Percentiles rank a stretch among this genome's conserved stretches.
phyloP scores from a whole-genome alignment of 2,888 invertebrate species.

The Tetranychus truncatus region DNA sequence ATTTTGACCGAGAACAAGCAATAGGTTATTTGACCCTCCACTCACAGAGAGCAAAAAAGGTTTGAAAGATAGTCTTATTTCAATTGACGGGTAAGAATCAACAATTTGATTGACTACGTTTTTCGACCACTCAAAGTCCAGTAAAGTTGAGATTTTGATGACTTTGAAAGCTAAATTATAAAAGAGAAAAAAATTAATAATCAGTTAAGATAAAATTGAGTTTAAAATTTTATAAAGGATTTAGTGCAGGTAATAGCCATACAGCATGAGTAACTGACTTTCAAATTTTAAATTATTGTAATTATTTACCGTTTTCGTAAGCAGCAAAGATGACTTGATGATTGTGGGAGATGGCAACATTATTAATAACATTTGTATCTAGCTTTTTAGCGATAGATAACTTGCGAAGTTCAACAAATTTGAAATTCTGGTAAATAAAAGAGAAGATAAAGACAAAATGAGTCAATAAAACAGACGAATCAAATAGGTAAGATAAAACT shows the following conservation, averaged over 20 bases:
- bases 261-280: background rate
- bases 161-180: background rate
- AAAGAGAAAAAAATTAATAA: background rate
- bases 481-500: background rate
- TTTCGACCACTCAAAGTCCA: constrained; percentile 11
- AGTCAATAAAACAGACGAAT: background rate
- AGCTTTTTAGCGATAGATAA: background rate
- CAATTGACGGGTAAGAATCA: background rate
- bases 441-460: background rate
- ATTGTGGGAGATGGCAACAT: constrained; percentile 3
- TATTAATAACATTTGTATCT: constrained; percentile 3
- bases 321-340: constrained; percentile 9
- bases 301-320: background rate
- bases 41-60: constrained; percentile 7
- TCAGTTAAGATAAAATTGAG: background rate
- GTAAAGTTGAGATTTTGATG: constrained; percentile 1
- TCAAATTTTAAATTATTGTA: background rate
- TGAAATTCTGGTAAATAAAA: constrained; percentile 11
- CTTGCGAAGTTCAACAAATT: constrained; percentile 12
- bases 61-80: background rate
- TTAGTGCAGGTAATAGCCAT: background rate
- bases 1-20: constrained; percentile 6
- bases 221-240: background rate
- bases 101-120: constrained; percentile 11
- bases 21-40: background rate